phyloP scores from a whole-genome alignment of 2,888 invertebrate species.

The Habrosyne pyritoides region DNA sequence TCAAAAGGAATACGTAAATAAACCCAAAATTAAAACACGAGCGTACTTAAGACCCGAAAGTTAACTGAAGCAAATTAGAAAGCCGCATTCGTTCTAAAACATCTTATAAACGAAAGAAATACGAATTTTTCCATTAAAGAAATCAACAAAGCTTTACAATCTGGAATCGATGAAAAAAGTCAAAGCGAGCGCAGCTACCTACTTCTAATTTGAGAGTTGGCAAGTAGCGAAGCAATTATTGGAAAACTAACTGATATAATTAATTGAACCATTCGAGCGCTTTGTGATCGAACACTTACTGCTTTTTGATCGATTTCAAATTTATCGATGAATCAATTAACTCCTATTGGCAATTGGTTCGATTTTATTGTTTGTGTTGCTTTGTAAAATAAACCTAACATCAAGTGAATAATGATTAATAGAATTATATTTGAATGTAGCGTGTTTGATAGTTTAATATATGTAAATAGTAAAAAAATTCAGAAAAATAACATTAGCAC shows the following conservation, averaged over 20 bases:
- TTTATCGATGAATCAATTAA: constrained; percentile 24
- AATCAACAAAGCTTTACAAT: constrained; percentile 45
- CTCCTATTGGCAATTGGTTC: constrained; percentile 12
- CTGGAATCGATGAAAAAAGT: constrained; percentile 39
- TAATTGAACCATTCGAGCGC: constrained; percentile 50
- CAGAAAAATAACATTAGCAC: constrained; percentile 13
- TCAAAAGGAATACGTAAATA: constrained; percentile 4
- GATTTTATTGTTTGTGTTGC: constrained; percentile 11
- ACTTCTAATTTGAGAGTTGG: constrained; percentile 41
- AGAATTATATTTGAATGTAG: no score
- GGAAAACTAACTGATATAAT: constrained; percentile 62
- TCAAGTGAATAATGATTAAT: no score
- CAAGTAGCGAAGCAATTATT: constrained; percentile 57
- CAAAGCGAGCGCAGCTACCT: constrained; percentile 28
- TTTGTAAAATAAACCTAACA: no score
- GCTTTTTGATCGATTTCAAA: constrained; percentile 31
- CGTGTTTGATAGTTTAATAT: no score
- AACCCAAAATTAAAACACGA: constrained; percentile 12
- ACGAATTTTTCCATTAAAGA: constrained; percentile 45
- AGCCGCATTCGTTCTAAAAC: constrained; percentile 22
- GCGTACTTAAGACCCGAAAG: constrained; percentile 17
- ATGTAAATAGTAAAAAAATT: no score
- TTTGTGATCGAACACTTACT: constrained; percentile 36
- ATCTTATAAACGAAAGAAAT: constrained; percentile 31
- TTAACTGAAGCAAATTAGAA: constrained; percentile 26